phyloP scores from a whole-genome alignment of 2,113 vertebrate species.

The Tachysurus vachellii region DNA sequence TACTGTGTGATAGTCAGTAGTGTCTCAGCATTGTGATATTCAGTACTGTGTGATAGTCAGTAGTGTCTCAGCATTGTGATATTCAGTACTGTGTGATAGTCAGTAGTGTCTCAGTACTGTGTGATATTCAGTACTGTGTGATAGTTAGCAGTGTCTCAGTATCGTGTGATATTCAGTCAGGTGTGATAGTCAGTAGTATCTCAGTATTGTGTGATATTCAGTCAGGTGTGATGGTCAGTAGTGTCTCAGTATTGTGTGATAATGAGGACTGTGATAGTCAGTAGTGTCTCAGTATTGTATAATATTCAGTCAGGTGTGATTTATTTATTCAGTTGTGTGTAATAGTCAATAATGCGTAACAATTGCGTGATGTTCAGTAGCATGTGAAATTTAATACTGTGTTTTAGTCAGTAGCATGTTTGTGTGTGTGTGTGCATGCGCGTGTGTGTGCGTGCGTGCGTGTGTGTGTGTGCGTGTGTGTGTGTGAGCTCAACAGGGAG shows the following conservation, averaged over 20 bases:
- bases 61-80: not conserved
- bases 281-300: not conserved
- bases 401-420: not conserved
- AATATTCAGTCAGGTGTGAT: not conserved
- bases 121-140: not conserved
- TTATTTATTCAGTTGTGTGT: not conserved
- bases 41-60: not conserved
- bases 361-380: not conserved
- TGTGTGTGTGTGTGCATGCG: too few relatives aligned
- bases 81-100: not conserved
- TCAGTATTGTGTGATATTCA: not conserved
- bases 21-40: not conserved
- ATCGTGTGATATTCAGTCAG: not conserved
- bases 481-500: not conserved
- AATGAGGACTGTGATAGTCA: not conserved
- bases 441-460: not conserved
- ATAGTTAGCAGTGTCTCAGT: not conserved
- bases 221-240: not conserved
- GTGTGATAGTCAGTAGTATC: not conserved
- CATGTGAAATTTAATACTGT: not conserved
- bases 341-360: not conserved
- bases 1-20: not conserved
- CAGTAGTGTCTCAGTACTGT: too few relatives aligned
- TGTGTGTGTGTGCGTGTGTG: not conserved
- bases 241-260: not conserved